Evolutionary conservation across 2,113 vertebrate genomes (phyloP).

Genomic region (Lethenteron reissneri): DNA sequence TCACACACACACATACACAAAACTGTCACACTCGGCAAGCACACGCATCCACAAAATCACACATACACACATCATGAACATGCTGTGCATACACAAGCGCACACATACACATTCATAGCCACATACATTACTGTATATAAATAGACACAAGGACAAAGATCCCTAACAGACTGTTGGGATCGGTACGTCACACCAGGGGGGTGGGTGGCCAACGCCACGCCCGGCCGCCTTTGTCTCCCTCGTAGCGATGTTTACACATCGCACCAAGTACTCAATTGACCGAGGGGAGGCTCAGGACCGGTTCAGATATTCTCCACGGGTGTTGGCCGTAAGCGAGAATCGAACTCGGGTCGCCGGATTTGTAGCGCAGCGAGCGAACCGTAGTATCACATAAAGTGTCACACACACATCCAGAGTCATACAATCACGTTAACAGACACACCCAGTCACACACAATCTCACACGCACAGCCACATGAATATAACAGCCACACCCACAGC

Average conservation of each 20-base stretch:
- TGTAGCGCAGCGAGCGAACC: too few species aligned
- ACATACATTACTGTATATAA: slow-evolving; percentile 1
- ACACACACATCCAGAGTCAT: neutral
- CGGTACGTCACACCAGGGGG: too few species aligned
- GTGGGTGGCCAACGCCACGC: too few species aligned
- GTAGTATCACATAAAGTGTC: neutral
- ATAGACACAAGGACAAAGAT: neutral
- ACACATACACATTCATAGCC: neutral
- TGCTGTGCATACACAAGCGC: too few species aligned
- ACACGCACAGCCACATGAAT: neutral
- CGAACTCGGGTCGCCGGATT: too few species aligned
- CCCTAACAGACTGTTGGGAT: neutral
- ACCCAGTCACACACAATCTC: neutral
- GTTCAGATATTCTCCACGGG: too few species aligned
- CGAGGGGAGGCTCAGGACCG: too few species aligned
- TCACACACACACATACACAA: neutral
- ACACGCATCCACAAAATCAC: neutral
- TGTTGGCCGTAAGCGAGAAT: too few species aligned
- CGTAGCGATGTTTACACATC: too few species aligned
- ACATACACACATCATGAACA: neutral
- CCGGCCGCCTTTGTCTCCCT: too few species aligned
- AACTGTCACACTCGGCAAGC: neutral
- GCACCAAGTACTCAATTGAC: too few species aligned
- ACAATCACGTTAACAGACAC: neutral
- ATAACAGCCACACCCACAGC: neutral